Base-by-base conservation (phyloP, 2,888 invertebrate species). In the Drosophila testacea region DNA sequence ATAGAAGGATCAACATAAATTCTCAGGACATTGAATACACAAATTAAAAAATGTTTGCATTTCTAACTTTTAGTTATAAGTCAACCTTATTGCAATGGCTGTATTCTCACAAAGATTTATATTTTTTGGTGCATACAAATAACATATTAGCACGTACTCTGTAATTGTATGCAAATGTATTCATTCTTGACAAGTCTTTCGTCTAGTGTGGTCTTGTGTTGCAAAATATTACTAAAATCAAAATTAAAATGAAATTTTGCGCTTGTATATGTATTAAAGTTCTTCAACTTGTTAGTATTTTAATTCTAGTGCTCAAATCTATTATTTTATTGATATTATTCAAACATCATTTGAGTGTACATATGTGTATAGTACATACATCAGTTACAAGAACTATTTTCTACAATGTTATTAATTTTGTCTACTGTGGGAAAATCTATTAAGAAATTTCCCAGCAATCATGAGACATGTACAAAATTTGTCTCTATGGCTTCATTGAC, bases 211-310 rank as follows among this genome's bases (percentile, higher is more conserved):
- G 60, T 6, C 5, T n/a, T 30, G 13, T 47, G 47, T 6, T 36
- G 16, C 4, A 4, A 27, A 46, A 38, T 5, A 38, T 46, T 56
- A 30, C 11, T 32, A 27, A 32, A 39, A 10, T 7, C 27, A 9
- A 28, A 39, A 32, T 38, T 6, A 87, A 69, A 69, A 83, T 83
- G 82, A 86, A 71, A 42, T 39, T 71, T 2, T 67, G 70, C 34
- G 76, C 70, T 27, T 72, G 83, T 38, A 66, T 88, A 13, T 73
- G 34, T 54, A 44, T 73, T 11, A 83, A 88, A 77, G 42, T 73
- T 42, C n/a, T 88, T 11, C 68, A 83, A 51, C 65, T 83, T 10
- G 82, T 77, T 56, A 83, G 82, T 88, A 50, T 46, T 16, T 38
- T 13, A 6, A 6, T 22, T 22, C 22, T 22, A 3, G 22, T 3